Base-by-base conservation (phyloP, 2,113 vertebrate species). In the Bubo blakistoni region DNA sequence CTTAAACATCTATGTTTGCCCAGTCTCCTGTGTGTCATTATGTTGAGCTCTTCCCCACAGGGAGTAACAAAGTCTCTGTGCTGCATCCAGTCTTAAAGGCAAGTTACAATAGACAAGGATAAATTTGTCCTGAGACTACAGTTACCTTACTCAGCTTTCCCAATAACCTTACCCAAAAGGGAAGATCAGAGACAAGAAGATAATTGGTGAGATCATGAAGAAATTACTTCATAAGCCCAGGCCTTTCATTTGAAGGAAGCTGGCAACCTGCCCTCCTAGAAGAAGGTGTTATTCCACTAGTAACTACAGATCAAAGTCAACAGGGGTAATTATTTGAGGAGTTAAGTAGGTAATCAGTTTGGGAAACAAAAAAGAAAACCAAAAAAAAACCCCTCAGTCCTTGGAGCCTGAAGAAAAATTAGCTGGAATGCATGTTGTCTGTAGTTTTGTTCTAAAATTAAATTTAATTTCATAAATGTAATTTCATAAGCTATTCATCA, bases 111-210 rank as follows among this genome's bases (percentile, higher is more conserved):
- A 82, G 44, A 81, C 0, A 3, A 88, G 71, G 54, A 80, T 86
- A 94, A 90, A 94, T 94, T 95, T 90, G 51, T 85, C 74, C 87
- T 81, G 59, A 94, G 63, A 94, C 46, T 89, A 71, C 55, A 90
- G 74, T 94, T 95, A 78, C 74, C 84, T 95, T 97, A 80, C 55
- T 91, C 89, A 97, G 67, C 91, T 97, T 97, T 94, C 91, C 55
- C 81, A 96, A 92, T 95, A 96, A 96, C 71, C 67, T 94, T 94
- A 70, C 72, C 79, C 83, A 85, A 95, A 96, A 94, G 88, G 81
- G 87, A 96, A 95, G 95, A 97, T 97, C 92, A 97, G 85, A 97
- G 96, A 88, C 85, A 96, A 93, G 83, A 92, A 95, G 82, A 83
- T 95, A 98, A 96, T 95, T 92, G 89, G 88, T 97, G 92, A 96